Percentiles rank a stretch among this genome's conserved stretches.
Conservation (phyloP, 2,113 vertebrate species). For the Sus scrofa region T2T-Sscrofa CM000824.6:40505501-40506000, state of each 20-base stretch:
- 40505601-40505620: not conserved
- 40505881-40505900: not conserved
- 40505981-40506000: not conserved
- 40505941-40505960: not conserved
- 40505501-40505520: not conserved
- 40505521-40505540: not conserved
- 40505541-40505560: not conserved
- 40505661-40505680: not conserved
- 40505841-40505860: not conserved
- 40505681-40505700: not conserved
- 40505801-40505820: not conserved
- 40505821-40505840: constrained; percentile 9
- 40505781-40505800: not conserved
- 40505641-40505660: not conserved
- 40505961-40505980: not conserved
- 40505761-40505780: not conserved
- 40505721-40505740: not conserved
- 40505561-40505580: not conserved
- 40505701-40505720: not conserved
- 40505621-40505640: not conserved
- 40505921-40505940: not conserved
- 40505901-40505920: not conserved
- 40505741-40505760: not conserved
- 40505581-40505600: not conserved
- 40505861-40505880: not conserved